A percentile compares a stretch with the other conserved stretches of the same genome.
phyloP scores from a whole-genome alignment of 2,888 invertebrate genomes.

The Ennomos quercinarius region DNA sequence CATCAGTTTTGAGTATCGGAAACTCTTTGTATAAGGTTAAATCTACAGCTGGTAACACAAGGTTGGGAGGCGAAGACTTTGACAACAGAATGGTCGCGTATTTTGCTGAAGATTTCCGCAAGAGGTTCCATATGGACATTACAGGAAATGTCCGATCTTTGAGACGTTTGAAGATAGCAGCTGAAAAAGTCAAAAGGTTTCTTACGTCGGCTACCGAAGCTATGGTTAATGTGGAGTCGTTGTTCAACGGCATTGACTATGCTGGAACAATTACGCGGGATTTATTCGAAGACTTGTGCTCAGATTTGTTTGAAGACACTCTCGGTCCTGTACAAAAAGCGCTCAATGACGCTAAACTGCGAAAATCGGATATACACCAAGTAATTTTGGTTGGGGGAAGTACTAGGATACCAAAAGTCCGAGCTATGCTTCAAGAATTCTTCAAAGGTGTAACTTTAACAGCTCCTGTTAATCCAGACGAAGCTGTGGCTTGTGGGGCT shows the following conservation, averaged over 20 bases:
- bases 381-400: slow-evolving; percentile 69
- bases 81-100: slow-evolving; percentile 67
- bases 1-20: slow-evolving; percentile 61
- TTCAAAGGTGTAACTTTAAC: slow-evolving; percentile 57
- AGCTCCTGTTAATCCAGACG: slow-evolving; percentile 66
- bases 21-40: slow-evolving; percentile 64
- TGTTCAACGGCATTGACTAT: slow-evolving; percentile 64
- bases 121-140: slow-evolving; percentile 56
- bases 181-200: slow-evolving; percentile 62
- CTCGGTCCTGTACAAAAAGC: slow-evolving; percentile 56
- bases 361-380: slow-evolving; percentile 57
- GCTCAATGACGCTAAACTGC: slow-evolving; percentile 57
- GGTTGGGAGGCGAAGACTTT: slow-evolving; percentile 72
- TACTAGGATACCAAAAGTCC: slow-evolving; percentile 70
- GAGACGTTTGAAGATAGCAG: slow-evolving; percentile 59
- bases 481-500: slow-evolving; percentile 70
- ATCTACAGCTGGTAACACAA: slow-evolving; percentile 61
- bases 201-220: slow-evolving; percentile 61
- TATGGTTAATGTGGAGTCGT: slow-evolving; percentile 54
- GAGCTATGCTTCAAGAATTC: slow-evolving; percentile 55
- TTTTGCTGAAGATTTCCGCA: slow-evolving; percentile 66
- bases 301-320: slow-evolving; percentile 67
- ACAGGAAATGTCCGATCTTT: slow-evolving; percentile 49
- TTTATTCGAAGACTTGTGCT: slow-evolving; percentile 69
- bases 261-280: slow-evolving; percentile 54